These are phyloP conservation scores for Hylaeus volcanicus DNA, from an alignment of 1,140 invertebrate genomes.

Conservation along the genomic window DNA sequence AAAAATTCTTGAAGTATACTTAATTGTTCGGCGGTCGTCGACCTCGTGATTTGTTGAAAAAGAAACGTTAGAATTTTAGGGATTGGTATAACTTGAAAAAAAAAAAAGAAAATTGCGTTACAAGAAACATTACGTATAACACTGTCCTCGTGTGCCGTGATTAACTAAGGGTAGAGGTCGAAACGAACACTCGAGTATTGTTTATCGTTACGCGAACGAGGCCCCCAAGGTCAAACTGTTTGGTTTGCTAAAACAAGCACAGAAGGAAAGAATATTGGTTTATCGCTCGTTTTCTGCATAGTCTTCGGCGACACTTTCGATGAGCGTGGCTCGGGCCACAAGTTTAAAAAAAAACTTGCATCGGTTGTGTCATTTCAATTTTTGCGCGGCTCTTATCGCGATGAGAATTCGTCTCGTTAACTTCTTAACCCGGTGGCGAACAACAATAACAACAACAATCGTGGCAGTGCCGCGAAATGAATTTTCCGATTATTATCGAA, in stretches of 20 bases:
- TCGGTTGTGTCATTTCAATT: neutral
- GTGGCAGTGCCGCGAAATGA: neutral
- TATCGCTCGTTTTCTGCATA: slow-evolving; percentile 30
- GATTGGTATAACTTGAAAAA: no score
- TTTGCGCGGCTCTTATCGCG: neutral
- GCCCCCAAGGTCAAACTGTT: slow-evolving; percentile 10
- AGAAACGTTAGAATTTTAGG: no score
- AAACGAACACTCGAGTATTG: neutral
- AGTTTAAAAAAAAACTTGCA: neutral
- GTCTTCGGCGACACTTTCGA: neutral
- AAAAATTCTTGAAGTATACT: no score
- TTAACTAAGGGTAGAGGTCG: slow-evolving; percentile 36
- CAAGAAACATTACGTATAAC: neutral
- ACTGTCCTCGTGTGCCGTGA: neutral
- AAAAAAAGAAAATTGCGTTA: neutral
- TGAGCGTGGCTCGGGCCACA: no score
- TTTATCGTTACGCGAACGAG: slow-evolving; percentile 38
- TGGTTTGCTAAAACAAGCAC: slow-evolving; percentile 7
- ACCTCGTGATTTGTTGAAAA: no score
- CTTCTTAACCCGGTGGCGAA: neutral
- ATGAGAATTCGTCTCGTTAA: slow-evolving; percentile 1
- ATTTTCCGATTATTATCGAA: slow-evolving; percentile 16
- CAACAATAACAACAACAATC: neutral
- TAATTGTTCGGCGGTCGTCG: no score
- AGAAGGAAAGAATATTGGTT: neutral